Percentiles rank a stretch among this genome's conserved stretches.
These are phyloP conservation scores for Monomorium pharaonis DNA, from an alignment of 1,140 invertebrate genomes.

Conservation along the genomic window DNA sequence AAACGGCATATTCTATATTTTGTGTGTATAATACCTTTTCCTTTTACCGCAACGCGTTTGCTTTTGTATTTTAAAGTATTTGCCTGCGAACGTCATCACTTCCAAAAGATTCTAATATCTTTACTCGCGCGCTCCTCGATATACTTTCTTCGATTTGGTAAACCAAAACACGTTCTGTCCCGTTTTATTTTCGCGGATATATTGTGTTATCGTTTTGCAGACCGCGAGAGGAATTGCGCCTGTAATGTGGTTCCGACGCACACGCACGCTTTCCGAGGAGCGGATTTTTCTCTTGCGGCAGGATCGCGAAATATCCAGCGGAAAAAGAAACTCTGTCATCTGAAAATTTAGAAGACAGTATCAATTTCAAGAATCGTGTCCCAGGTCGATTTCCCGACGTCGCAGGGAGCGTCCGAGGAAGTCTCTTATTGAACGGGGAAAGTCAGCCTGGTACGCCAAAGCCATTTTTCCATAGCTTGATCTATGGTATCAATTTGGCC, in stretches of 20 bases:
- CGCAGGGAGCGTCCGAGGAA: conserved; percentile 60
- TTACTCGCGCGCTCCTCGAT: neutral
- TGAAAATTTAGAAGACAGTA: conserved; percentile 65
- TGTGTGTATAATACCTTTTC: neutral
- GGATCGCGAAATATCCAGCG: conserved; percentile 32
- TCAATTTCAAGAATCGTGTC: conserved; percentile 67
- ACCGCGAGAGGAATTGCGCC: neutral
- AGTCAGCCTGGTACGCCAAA: conserved; percentile 64
- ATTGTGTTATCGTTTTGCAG: neutral
- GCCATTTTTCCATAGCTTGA: conserved; percentile 79
- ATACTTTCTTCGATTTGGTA: neutral
- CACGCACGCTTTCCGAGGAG: neutral
- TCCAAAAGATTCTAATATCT: conserved; percentile 27
- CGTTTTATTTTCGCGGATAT: neutral
- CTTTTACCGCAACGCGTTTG: conserved; percentile 3
- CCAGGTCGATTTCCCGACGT: conserved; percentile 40
- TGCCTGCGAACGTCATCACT: neutral
- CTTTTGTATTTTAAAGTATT: conserved; percentile 44
- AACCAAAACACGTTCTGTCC: neutral
- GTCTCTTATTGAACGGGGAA: conserved; percentile 69
- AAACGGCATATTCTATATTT: conserved; percentile 16
- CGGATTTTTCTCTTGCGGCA: conserved; percentile 15
- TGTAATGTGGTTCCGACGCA: neutral
- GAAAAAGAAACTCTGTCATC: conserved; percentile 58
- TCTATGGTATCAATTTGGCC: conserved; percentile 81